Evolutionary conservation across 2,888 invertebrate species (phyloP).

Genomic region (Merodon equestris): DNA sequence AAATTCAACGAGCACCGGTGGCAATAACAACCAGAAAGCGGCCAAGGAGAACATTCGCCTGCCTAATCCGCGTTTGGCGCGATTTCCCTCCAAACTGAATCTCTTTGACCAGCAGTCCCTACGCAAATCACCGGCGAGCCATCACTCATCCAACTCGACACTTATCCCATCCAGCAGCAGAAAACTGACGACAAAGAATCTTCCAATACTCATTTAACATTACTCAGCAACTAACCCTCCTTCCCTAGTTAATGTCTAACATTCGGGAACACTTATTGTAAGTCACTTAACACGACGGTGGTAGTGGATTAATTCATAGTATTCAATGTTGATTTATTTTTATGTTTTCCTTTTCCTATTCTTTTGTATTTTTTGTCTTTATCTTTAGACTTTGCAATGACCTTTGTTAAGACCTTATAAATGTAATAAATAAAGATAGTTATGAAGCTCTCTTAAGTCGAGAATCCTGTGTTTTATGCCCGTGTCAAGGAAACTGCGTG

Average conservation of each 20-base stretch:
- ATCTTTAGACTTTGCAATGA: constrained; percentile 51
- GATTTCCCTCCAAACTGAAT: constrained; percentile 69
- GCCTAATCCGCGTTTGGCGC: constrained; percentile 66
- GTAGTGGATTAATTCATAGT: constrained; percentile 50
- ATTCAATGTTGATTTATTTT: constrained; percentile 12
- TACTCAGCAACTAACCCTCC: neutral
- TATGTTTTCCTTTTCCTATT: constrained; percentile 31
- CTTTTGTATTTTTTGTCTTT: constrained; percentile 34
- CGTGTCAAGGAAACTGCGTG: too few species aligned
- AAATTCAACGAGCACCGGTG: constrained; percentile 1
- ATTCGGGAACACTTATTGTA: constrained; percentile 40
- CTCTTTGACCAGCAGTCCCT: constrained; percentile 34
- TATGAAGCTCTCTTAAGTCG: constrained; percentile 8
- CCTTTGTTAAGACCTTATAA: constrained; percentile 24
- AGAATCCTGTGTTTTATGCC: too few species aligned
- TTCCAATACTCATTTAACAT: constrained; percentile 73
- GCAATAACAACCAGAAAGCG: constrained; percentile 31
- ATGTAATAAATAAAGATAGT: constrained; percentile 34
- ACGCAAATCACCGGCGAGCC: constrained; percentile 50
- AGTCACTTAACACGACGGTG: too few species aligned
- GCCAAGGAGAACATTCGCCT: constrained; percentile 65
- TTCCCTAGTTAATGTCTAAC: constrained; percentile 57
- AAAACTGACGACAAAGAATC: constrained; percentile 74
- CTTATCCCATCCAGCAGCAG: constrained; percentile 65
- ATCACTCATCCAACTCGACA: constrained; percentile 63